phyloP scores from a whole-genome alignment of 2,888 invertebrate species.

The Clistopyga incitator region DNA sequence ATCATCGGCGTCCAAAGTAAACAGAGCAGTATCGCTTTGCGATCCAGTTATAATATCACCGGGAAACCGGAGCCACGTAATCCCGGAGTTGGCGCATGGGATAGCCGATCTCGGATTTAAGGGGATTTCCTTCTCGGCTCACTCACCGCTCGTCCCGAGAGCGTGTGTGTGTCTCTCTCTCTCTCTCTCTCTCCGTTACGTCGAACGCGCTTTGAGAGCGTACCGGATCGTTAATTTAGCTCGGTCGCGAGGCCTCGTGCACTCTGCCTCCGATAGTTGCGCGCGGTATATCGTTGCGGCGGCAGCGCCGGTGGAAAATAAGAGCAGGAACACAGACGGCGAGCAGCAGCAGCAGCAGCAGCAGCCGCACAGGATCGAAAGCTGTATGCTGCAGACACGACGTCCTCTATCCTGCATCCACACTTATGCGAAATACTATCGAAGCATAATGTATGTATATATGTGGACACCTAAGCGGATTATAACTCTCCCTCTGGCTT shows the following conservation, averaged over 20 bases:
- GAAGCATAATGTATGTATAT: slow-evolving; percentile 45
- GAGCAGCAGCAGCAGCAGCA: too few species aligned
- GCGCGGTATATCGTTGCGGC: slow-evolving; percentile 45
- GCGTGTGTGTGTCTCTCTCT: too few species aligned
- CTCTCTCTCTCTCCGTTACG: slow-evolving; percentile 20
- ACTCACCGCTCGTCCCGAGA: slow-evolving; percentile 1
- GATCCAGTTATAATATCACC: slow-evolving; percentile 22
- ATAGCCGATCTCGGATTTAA: slow-evolving; percentile 14
- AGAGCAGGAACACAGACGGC: slow-evolving; percentile 25
- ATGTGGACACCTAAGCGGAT: slow-evolving; percentile 71
- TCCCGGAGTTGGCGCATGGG: slow-evolving; percentile 7
- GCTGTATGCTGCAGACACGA: slow-evolving; percentile 11
- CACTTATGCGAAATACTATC: slow-evolving; percentile 50
- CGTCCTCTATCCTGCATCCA: slow-evolving; percentile 12
- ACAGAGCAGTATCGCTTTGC: background rate
- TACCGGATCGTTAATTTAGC: slow-evolving; percentile 62
- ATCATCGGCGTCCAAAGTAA: slow-evolving; percentile 5
- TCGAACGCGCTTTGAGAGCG: slow-evolving; percentile 16
- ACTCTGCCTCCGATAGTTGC: slow-evolving; percentile 41
- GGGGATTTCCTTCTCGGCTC: slow-evolving; percentile 27
- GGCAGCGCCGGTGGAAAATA: slow-evolving; percentile 26
- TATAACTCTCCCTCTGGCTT: slow-evolving; percentile 73
- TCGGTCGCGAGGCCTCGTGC: slow-evolving; percentile 48
- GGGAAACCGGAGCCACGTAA: slow-evolving; percentile 36
- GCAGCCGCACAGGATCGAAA: slow-evolving; percentile 29